Evolutionary conservation across 2,797 vertebrate species (phyloP), one percentile per base, ranked within the genome.

Genomic region (Hippocampus kuda): DNA sequence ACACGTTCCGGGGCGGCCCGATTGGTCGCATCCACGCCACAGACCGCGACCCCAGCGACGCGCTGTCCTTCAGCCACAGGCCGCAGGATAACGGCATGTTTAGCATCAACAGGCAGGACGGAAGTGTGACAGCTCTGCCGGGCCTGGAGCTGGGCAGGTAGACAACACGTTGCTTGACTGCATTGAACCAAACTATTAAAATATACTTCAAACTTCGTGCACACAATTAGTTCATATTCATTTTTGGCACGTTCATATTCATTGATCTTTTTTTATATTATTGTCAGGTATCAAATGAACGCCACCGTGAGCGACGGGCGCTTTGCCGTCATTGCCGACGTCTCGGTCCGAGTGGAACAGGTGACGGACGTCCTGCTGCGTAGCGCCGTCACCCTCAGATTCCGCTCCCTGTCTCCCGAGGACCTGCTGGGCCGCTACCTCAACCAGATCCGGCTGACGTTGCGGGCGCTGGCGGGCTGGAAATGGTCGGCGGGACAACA

Each of bases 261-360:
- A 24, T 56, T 3, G 20, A 38, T 53, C 16, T 66, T 51, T 13
- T 30, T 20, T 4, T 13, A n/a, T n/a, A n/a, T n/a, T 56, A n/a
- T 46, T 48, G 26, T 16, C 67, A 68, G 67, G 42, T 68, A 68
- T 22, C 80, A 93, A 73, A 87, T 98, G 72, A 98, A 98, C 0
- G 93, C 94, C 10, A 96, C 96, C 0, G 96, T 99, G 79, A 99
- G 95, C 1, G 97, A 99, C 0, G 96, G 97, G 2, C 94, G 93
- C 1, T 98, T 95, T 70, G 93, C 95, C 38, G 95, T 97, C 49
- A 92, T 93, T 34, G 92, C 95, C 0, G 96, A 94, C 0, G 92
- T 99, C 9, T 91, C 91, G 0, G 92, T 99, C 42, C 94, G 93
- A 0, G 95, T 97, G 30, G 90, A 92, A 38, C 94, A 95, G 78